Evolutionary conservation across 2,888 invertebrate genomes (phyloP), one percentile per base, ranked within the genome.

Genomic region (Ctena decussata): DNA sequence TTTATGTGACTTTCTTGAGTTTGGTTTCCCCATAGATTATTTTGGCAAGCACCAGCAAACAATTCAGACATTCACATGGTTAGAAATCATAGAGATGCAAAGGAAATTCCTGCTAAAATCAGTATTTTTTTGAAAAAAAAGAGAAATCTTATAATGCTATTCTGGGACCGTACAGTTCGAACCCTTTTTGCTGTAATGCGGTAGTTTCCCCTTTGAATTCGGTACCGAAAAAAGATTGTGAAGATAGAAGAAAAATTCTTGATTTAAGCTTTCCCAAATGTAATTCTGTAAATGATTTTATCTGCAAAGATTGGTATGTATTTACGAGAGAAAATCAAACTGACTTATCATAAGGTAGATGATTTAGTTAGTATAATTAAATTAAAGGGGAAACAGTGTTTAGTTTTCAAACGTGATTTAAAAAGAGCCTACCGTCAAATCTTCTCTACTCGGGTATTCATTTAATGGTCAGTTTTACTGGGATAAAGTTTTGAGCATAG

Each of bases 1-100:
- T n/a, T n/a, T n/a, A n/a, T 72, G 39, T 72, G 72, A 72, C 21
- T 72, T 72, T 0, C 1, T 72, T 8, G 72, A 72, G 41, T 72
- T 41, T 72, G 44, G 72, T 15, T 72, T 72, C 41, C 41, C 72
- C n/a, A 15, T 72, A 1, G 72, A 44, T 24, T 72, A 15, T 44
- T 35, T 21, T 0, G 21, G 18, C 24, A 41, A 5, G 41, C 1
- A 21, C 21, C 24, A n/a, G 30, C 21, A 0, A 0, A 41, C 2
- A 32, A 35, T 21, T 12, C 12, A 32, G 15, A 41, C 6, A 37
- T 69, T 37, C 21, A 32, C 15, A 37, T 1, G 12, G 39, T n/a
- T 41, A 39, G 41, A 72, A 41, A 41, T 11, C 39, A 39, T 41
- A 53, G 41, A 3, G 72, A 44, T 0, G 5, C 72, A 3, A 0